Conservation (phyloP, 2,797 vertebrate species). For the Avahi laniger region DNA sequence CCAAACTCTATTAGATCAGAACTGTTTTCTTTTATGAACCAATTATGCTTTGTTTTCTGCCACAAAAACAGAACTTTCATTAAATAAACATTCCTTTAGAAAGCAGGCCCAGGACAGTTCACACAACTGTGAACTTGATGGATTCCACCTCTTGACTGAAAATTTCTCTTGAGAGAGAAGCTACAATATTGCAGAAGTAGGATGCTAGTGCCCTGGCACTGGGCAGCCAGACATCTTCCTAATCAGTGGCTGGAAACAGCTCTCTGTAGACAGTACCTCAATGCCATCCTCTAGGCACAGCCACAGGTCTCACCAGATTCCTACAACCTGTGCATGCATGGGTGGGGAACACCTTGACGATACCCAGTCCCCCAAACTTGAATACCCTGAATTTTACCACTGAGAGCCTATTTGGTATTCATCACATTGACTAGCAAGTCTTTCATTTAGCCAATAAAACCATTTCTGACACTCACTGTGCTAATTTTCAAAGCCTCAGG, state of each 20-base stretch:
- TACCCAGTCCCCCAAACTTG: not conserved
- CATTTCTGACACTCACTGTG: not conserved
- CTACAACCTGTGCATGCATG: fast-evolving
- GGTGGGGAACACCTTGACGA: not conserved
- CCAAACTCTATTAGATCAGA: not conserved
- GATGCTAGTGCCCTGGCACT: not conserved
- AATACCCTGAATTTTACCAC: not conserved
- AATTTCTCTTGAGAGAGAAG: not conserved
- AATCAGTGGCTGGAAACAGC: not conserved
- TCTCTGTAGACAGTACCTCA: not conserved
- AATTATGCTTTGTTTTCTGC: not conserved
- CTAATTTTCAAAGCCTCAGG: not conserved
- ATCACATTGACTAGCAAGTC: not conserved
- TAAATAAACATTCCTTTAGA: not conserved
- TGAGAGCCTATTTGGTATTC: not conserved
- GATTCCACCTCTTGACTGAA: not conserved
- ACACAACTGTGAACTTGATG: not conserved
- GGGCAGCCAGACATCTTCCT: not conserved
- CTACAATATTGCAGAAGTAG: not conserved
- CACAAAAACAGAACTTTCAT: not conserved
- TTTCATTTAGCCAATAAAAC: not conserved
- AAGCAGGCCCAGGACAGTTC: not conserved
- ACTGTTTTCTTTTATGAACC: not conserved
- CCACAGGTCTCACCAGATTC: too few relatives aligned
- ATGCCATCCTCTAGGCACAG: not conserved